Conservation (phyloP, 2,888 invertebrate species). For the Phytoseiulus persimilis region DNA sequence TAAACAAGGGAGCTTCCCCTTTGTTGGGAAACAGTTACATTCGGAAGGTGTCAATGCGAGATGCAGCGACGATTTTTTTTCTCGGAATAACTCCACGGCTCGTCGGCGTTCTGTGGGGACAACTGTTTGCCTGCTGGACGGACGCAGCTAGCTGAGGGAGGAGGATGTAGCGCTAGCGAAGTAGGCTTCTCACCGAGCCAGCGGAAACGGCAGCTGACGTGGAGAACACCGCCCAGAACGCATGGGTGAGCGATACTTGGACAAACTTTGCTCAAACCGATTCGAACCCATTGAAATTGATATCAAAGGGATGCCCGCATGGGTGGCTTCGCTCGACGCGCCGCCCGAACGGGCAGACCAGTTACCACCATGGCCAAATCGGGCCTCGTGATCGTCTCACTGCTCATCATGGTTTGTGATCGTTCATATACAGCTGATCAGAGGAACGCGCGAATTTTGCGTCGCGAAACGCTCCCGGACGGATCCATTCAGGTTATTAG, state of each 20-base stretch:
- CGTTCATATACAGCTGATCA: neutral
- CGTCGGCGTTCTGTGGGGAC: neutral
- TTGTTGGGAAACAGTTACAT: neutral
- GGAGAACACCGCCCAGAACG: neutral
- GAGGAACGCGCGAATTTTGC: constrained; percentile 14
- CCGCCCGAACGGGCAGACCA: neutral
- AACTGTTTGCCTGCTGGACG: too few species aligned
- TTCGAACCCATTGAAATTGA: neutral
- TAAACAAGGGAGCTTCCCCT: neutral
- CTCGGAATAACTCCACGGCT: neutral
- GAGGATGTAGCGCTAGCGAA: too few species aligned
- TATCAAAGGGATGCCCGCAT: constrained; percentile 5
- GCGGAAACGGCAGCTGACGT: neutral
- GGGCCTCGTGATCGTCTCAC: neutral
- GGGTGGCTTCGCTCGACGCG: neutral
- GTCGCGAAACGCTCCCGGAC: neutral
- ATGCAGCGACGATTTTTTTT: neutral
- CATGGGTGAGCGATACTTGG: neutral
- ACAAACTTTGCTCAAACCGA: neutral
- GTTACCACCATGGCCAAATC: neutral
- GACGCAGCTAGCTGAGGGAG: too few species aligned
- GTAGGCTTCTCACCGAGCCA: too few species aligned
- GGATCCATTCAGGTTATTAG: constrained; percentile 14
- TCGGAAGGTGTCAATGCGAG: neutral
- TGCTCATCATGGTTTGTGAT: neutral